Evolutionary conservation across 2,888 invertebrate species (phyloP).

Genomic region (Oscheius sp.): DNA sequence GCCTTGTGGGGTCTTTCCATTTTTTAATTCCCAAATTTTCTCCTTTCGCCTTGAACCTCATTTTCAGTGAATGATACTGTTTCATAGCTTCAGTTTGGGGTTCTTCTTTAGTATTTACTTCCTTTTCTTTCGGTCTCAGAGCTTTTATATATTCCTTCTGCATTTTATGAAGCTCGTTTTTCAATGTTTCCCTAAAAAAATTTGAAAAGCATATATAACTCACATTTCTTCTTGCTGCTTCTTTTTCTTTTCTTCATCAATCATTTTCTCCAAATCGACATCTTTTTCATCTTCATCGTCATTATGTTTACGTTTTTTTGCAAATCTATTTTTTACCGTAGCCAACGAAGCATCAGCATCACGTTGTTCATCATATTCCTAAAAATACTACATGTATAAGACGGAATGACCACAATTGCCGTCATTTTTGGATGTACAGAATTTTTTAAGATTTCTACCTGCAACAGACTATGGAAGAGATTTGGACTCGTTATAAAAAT

Average conservation of each 20-base stretch:
- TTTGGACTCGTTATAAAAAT: not conserved
- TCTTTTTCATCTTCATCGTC: slow-evolving; percentile 51
- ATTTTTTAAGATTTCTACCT: too few species aligned
- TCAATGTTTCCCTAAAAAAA: slow-evolving; percentile 39
- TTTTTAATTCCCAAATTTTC: slow-evolving; percentile 53
- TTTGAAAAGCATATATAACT: not conserved
- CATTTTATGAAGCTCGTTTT: slow-evolving; percentile 47
- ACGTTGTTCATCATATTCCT: slow-evolving; percentile 41
- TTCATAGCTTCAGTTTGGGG: slow-evolving; percentile 58
- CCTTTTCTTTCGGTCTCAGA: slow-evolving; percentile 64
- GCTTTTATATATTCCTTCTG: slow-evolving; percentile 67
- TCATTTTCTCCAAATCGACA: slow-evolving; percentile 49
- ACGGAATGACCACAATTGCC: not conserved
- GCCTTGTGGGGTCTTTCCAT: slow-evolving; percentile 59
- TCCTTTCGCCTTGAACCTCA: slow-evolving; percentile 63
- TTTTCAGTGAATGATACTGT: slow-evolving; percentile 56
- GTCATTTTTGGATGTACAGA: too few species aligned
- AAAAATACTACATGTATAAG: not conserved
- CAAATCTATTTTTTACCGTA: slow-evolving; percentile 39
- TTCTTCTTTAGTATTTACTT: slow-evolving; percentile 66
- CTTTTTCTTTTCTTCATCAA: slow-evolving; percentile 44
- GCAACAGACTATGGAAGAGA: too few species aligned
- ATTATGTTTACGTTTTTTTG: slow-evolving; percentile 40
- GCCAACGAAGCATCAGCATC: slow-evolving; percentile 35
- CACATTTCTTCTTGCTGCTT: slow-evolving; percentile 46